Conservation (phyloP, 2,113 vertebrate genomes). For the Athene noctua region DNA sequence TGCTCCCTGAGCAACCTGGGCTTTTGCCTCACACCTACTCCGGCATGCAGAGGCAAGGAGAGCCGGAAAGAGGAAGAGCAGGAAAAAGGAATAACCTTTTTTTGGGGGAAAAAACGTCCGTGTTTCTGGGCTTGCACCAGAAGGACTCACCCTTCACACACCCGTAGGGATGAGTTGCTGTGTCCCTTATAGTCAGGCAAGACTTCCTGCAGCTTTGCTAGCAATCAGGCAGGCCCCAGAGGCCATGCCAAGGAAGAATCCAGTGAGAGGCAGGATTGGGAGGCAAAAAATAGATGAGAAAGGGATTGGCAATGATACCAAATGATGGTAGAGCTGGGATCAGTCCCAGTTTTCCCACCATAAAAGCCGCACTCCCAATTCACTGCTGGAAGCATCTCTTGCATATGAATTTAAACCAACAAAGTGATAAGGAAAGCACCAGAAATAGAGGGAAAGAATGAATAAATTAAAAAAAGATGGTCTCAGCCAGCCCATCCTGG, state of each 20-base stretch:
- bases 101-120: neutral
- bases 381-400: slow-evolving; percentile 20
- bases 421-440: neutral
- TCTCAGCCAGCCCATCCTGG: neutral
- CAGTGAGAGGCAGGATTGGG: neutral
- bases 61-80: neutral
- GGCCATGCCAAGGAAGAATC: neutral
- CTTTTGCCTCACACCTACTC: neutral
- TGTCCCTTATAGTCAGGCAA: neutral
- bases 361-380: slow-evolving; percentile 17
- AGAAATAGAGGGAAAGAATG: neutral
- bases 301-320: neutral
- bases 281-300: neutral
- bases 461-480: neutral
- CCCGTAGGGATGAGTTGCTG: neutral
- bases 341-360: neutral
- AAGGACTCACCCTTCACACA: neutral
- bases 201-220: neutral
- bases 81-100: neutral
- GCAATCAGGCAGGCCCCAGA: neutral
- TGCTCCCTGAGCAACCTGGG: neutral
- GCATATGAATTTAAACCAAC: neutral
- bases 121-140: neutral
- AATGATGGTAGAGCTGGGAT: neutral
- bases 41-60: neutral